Evolutionary conservation across 2,888 invertebrate species (phyloP), one percentile per base, ranked within the genome.

Genomic region (Parasteatoda lunata): DNA sequence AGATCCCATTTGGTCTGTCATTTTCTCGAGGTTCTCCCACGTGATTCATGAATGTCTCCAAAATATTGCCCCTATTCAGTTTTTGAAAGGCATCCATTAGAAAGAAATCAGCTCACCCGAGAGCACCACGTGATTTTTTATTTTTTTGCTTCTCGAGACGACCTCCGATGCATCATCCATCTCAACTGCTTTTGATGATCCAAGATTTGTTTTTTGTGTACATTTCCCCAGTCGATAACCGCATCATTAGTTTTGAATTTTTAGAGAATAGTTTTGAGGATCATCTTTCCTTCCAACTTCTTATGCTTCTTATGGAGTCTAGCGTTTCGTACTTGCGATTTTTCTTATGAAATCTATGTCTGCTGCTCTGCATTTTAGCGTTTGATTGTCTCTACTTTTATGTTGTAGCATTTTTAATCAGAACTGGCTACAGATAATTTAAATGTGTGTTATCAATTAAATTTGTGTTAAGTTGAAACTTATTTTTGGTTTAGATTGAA

Each of bases 241-340:
- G 59, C 59, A n/a, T 59, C 59, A 59, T 59, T 59, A 59, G 59
- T 59, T 59, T 59, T n/a, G 59, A 59, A 59, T 59, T 59, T 59
- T 9, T 30, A 9, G 59, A n/a, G 59, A 59, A 59, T 59, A 9
- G 59, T 59, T 59, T 59, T n/a, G 9, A n/a, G 8, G 7, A 30
- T 30, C 30, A 30, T 30, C 30, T 30, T 30, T 30, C 30, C 30
- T 30, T 30, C 30, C 30, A 30, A 30, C 30, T 30, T 30, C 30
- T 30, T 1, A 30, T 30, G 30, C 30, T 30, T 30, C 30, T 30
- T 30, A 30, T 30, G 30, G 30, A 30, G 30, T 30, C 30, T 30
- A 30, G 30, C 30, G 30, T 30, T 30, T 30, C 30, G 2, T 30
- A 30, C 30, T 30, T 30, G 30, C 2, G 30, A 30, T 30, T 30